Percentiles rank a stretch among this genome's conserved stretches.
phyloP scores from a whole-genome alignment of 2,113 vertebrate genomes.

The Odontesthes bonariensis region DNA sequence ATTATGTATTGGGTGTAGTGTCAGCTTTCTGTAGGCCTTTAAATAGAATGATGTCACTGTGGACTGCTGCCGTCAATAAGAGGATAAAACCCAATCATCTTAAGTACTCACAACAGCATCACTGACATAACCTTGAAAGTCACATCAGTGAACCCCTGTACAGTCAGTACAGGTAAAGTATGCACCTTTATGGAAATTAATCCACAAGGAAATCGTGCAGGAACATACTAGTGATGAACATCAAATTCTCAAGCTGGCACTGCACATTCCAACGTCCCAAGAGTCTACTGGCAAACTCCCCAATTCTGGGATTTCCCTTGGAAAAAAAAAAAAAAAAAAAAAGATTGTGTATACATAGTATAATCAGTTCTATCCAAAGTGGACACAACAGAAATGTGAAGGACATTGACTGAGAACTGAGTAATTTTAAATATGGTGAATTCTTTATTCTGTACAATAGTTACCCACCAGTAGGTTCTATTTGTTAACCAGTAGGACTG shows the following conservation, averaged over 20 bases:
- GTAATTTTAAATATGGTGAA: constrained; percentile 39
- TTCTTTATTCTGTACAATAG: constrained; percentile 52
- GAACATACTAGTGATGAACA: neutral
- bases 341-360: too few species aligned
- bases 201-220: constrained; percentile 14
- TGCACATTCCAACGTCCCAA: too few species aligned
- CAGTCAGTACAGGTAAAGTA: constrained; percentile 33
- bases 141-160: constrained; percentile 41
- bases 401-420: constrained; percentile 15
- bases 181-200: constrained; percentile 38
- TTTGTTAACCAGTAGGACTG: constrained; percentile 33
- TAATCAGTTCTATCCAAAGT: constrained; percentile 22
- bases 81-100: constrained; percentile 58
- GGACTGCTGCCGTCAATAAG: too few species aligned
- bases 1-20: too few species aligned
- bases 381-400: constrained; percentile 9
- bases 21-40: too few species aligned
- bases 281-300: neutral
- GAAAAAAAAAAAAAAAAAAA: too few species aligned
- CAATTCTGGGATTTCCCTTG: too few species aligned
- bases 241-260: neutral
- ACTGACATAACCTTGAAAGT: constrained; percentile 47
- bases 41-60: constrained; percentile 33
- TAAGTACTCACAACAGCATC: constrained; percentile 61
- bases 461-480: too few species aligned